These are phyloP conservation scores for Lagria hirta DNA, from an alignment of 2,888 invertebrate genomes.

Conservation along the genomic window DNA sequence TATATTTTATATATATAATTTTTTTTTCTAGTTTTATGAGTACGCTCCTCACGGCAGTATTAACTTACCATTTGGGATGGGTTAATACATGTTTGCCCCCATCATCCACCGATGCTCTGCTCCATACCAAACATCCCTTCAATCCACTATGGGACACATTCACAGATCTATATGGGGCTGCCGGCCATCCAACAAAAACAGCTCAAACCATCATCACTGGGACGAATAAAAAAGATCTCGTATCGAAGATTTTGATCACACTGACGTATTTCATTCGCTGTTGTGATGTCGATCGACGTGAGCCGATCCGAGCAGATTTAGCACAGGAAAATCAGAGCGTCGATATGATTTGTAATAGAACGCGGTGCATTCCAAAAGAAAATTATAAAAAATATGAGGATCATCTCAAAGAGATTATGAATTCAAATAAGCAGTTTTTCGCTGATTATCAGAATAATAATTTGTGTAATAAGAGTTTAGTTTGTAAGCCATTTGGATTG, in stretches of 20 bases:
- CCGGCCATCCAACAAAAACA: conserved; percentile 75
- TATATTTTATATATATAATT: too few relatives aligned
- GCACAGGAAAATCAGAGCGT: conserved; percentile 47
- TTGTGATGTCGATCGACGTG: conserved; percentile 63
- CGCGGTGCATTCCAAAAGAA: conserved; percentile 46
- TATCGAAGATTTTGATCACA: conserved; percentile 73
- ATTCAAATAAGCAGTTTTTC: conserved; percentile 13
- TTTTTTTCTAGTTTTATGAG: conserved; percentile 79
- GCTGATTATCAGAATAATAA: conserved; percentile 6
- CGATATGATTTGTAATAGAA: conserved; percentile 43
- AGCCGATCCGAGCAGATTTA: conserved; percentile 29
- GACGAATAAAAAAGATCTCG: conserved; percentile 63
- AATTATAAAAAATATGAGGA: conserved; percentile 48
- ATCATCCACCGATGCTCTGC: conserved; percentile 55
- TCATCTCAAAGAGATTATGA: conserved; percentile 42
- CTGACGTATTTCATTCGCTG: conserved; percentile 86
- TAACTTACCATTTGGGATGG: conserved; percentile 92
- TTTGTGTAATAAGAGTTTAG: conserved; percentile 5
- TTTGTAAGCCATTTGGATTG: conserved; percentile 10
- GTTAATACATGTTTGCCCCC: conserved; percentile 69
- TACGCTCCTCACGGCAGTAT: conserved; percentile 81
- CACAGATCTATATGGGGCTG: conserved; percentile 81
- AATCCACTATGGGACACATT: conserved; percentile 91
- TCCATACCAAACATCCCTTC: conserved; percentile 67
- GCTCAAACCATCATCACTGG: conserved; percentile 81